Percentiles rank a stretch among this genome's conserved stretches.
These are phyloP conservation scores for Drosophila anomalata DNA, from an alignment of 2,888 invertebrate genomes.

Conservation along the genomic window DNA sequence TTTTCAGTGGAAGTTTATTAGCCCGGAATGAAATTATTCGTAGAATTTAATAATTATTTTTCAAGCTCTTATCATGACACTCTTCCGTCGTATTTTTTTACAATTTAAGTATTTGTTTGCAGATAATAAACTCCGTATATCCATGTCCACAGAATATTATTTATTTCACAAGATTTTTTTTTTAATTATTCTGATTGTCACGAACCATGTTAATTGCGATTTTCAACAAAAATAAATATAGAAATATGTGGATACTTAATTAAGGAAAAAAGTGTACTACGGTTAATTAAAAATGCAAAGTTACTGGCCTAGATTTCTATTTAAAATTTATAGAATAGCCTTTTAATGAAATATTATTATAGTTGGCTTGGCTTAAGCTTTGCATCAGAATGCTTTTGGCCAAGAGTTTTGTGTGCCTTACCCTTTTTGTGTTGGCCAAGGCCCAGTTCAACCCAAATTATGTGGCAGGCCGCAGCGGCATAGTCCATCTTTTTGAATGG, in stretches of 20 bases:
- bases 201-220: background rate
- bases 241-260: background rate
- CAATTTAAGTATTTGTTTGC: background rate
- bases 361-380: background rate
- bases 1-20: background rate
- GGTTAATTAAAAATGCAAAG: too few species aligned
- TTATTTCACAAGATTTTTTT: background rate
- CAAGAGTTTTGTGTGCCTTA: background rate
- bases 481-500: constrained; percentile 93
- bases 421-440: background rate
- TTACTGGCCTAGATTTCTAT: too few species aligned
- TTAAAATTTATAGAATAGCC: too few species aligned
- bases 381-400: background rate
- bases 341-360: background rate
- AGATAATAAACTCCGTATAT: background rate
- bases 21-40: background rate
- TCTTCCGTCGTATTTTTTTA: background rate
- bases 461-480: constrained; percentile 86
- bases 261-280: background rate
- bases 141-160: background rate
- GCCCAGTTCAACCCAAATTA: constrained; percentile 76
- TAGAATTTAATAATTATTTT: background rate
- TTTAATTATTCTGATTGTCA: background rate
- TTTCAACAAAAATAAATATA: background rate
- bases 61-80: background rate